phyloP scores from a whole-genome alignment of 2,888 invertebrate genomes.

The Aporophyla nigra region DNA sequence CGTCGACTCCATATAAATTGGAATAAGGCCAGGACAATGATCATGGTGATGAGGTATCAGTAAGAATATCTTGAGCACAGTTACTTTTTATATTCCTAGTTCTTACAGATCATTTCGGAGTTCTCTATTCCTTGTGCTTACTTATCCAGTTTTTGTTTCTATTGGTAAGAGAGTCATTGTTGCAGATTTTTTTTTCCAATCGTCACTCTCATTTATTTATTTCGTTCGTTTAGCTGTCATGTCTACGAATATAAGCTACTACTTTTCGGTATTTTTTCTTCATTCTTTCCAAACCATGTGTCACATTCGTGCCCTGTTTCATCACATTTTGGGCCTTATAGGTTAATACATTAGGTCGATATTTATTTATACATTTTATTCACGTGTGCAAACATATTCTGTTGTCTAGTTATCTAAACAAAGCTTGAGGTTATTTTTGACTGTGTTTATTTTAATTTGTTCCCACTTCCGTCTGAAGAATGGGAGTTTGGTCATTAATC shows the following conservation, averaged over 20 bases:
- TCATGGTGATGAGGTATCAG: no score
- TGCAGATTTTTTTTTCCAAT: neutral
- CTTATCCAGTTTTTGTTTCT: no score
- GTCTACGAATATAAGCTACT: neutral
- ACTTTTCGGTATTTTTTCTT: neutral
- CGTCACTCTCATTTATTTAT: neutral
- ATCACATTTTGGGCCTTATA: neutral
- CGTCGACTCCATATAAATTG: no score
- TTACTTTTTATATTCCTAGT: neutral
- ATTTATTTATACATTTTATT: slow-evolving; percentile 6
- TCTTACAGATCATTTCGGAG: no score
- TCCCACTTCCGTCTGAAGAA: neutral
- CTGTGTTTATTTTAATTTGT: neutral
- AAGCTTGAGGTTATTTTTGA: slow-evolving; percentile 24
- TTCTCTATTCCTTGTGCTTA: no score
- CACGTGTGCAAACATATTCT: slow-evolving; percentile 25
- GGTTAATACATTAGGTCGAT: neutral
- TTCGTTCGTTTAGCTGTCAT: neutral
- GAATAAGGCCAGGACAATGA: no score
- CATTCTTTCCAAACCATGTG: neutral
- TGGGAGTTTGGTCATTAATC: neutral
- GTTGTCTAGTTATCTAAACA: neutral
- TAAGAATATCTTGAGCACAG: neutral
- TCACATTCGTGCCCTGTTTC: neutral
- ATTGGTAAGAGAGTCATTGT: neutral